Base-by-base conservation (phyloP, 2,888 invertebrate genomes). In the Drosophila mettleri region DNA sequence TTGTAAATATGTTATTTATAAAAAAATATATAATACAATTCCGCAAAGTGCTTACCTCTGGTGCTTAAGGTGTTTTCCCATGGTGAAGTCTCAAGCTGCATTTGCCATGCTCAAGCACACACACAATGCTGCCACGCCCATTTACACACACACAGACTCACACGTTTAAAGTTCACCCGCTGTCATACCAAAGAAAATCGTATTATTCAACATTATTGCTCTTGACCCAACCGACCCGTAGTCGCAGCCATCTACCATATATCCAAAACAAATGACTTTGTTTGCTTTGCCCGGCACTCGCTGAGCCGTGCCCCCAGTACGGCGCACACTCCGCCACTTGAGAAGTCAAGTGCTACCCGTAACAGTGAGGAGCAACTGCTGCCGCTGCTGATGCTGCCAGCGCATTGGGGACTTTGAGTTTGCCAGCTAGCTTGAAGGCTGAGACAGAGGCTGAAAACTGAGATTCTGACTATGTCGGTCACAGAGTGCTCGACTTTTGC, bases 151-250 rank as follows among this genome's bases (percentile, higher is more conserved):
- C 34, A 73, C 45, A 54, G 33, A 53, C 20, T 46, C 24, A 53
- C 7, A 51, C 16, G 48, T 18, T n/a, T 18, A 52, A 10, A 48
- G 16, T 59, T 33, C 34, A 12, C 31, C 18, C 43, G 31, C 65
- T 76, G 70, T 66, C 55, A 61, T 61, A 51, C 16, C 69, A 48
- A 18, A 51, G 58, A 63, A 70, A 85, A 85, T 85, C 80, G 66
- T 74, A 86, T 85, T 81, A 81, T 81, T 79, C 83, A 85, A 48
- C 86, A 66, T 85, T 79, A 86, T 86, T 81, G 80, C 79, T 85
- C 80, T 81, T 81, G 80, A 81, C 80, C 80, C 73, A 68, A 66
- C 59, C 55, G 57, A 66, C 62, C 58, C 43, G 29, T 52, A 52
- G 48, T 41, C 39, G 65, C 57, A 45, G 39, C 41, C 43, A 22